Evolutionary conservation across 2,888 invertebrate genomes (phyloP).

Genomic region (Gandaritis pyraliata): DNA sequence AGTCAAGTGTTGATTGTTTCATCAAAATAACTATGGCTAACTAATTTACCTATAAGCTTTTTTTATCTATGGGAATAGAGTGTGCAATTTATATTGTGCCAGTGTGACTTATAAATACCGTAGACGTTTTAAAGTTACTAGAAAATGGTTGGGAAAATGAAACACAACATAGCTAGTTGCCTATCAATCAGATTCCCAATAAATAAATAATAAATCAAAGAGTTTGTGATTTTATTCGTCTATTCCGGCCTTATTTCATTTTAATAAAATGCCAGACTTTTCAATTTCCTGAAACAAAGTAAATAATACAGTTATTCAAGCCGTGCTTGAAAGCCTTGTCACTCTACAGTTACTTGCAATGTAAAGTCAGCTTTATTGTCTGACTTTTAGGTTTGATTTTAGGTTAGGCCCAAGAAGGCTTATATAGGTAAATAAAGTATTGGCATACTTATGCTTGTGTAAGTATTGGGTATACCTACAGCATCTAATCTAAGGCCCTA

Average conservation of each 20-base stretch:
- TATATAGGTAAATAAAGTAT: background rate
- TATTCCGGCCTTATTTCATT: slow-evolving; percentile 13
- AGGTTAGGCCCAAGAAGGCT: background rate
- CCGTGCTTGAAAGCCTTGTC: slow-evolving; percentile 26
- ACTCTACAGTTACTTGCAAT: slow-evolving; percentile 10
- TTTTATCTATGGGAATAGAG: no score
- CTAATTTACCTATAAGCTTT: no score
- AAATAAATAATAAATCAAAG: background rate
- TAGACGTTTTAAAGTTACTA: no score
- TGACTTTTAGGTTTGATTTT: background rate
- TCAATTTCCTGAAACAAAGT: slow-evolving; percentile 32
- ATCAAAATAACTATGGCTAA: no score
- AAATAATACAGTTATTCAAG: slow-evolving; percentile 30
- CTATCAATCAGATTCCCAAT: background rate
- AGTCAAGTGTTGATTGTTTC: no score
- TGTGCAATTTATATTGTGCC: no score
- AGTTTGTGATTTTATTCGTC: slow-evolving; percentile 1
- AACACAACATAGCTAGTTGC: no score
- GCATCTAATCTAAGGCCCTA: no score
- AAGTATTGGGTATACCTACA: no score
- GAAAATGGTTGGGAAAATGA: no score
- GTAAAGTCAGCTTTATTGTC: slow-evolving; percentile 9
- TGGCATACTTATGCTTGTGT: no score
- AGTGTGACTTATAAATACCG: no score
- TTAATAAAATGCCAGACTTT: slow-evolving; percentile 23